Base-by-base conservation (phyloP, 2,888 invertebrate species). In the Pomacea canaliculata region DNA sequence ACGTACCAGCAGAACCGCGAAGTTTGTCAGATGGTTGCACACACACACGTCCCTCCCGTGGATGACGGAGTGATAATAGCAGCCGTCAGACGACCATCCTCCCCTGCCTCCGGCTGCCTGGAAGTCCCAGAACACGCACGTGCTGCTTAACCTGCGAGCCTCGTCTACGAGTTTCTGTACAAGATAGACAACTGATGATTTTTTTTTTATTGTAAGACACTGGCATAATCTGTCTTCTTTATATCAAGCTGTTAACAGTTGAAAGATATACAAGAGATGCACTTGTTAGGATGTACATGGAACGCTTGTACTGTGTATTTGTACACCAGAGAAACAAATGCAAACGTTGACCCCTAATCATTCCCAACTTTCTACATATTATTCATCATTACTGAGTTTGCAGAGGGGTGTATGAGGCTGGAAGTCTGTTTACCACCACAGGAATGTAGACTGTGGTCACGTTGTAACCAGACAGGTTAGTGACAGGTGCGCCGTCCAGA, bases 21-120 rank as follows among this genome's bases (percentile, higher is more conserved):
- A 89, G 78, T 88, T 89, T 49, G 89, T 89, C 23, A 89, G 83
- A 79, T 89, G 89, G 74, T 86, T 82, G 80, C 89, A 89, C 70
- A 81, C 77, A 76, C 89, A 89, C 19, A 86, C 73, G n/a, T 85
- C 78, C 16, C 84, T 66, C 37, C 83, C 85, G 13, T 67, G 72
- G n/a, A 80, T 71, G 0, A 74, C 67, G 5, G 70, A 68, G 12
- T 76, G 74, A 48, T 82, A 77, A 19, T 51, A 73, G 74, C 88
- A 86, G 0, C 88, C 88, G 1, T 80, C 80, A 1, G 80, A 80
- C 0, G 84, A 82, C 89, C 89, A 89, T 13, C 83, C 83, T n/a
- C 87, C 87, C 12, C 78, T 80, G 27, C 82, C 82, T 48, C 82
- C 81, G 56, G 84, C 77, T 9, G 81, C 83, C 10, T 76, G 63